Base-by-base conservation (phyloP, 2,888 invertebrate genomes). In the Cryptops parisi region DNA sequence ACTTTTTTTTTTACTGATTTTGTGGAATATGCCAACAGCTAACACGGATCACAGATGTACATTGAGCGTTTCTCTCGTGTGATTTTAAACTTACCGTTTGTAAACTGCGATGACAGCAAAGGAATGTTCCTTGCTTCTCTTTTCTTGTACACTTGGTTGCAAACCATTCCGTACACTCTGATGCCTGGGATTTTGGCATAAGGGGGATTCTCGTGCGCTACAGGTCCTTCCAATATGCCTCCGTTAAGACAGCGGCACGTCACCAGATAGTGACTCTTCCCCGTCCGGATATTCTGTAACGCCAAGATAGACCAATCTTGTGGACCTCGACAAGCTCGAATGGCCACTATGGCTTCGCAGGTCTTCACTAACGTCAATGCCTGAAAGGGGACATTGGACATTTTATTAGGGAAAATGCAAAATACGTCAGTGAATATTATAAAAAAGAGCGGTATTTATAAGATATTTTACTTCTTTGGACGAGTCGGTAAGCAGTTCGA, bases 151-250 rank as follows among this genome's bases (percentile, higher is more conserved):
- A n/a, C n/a, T n/a, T 50, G 44, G 26, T 86, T 84, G 66, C 90
- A 90, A 81, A 90, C 85, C 90, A 91, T 91, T 44, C 90, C 91
- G 65, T 87, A 91, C 0, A 91, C 90, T 59, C 89, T 77, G 58
- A 91, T 90, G 1, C 90, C 90, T 2, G 90, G 90, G 9, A 91
- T 89, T 61, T 89, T 86, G 2, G 90, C 91, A 66, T 91, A 91
- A 0, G 88, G 86, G 15, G 91, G 90, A 66, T 89, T 89, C 67
- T 89, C 88, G 67, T 91, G 91, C 9, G 86, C 86, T 81, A 90
- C 86, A 51, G 91, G 91, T 15, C 90, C 91, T 73, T 90, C 90
- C 67, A 91, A 76, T 66, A 84, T 78, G 64, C 83, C 84, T 61
- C 80, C 78, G 62, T 84, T 83, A 1, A 89, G 85, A 72, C 91